These are phyloP conservation scores for Gymnarchus niloticus DNA, from an alignment of 2,113 vertebrate species.

Conservation along the genomic window DNA sequence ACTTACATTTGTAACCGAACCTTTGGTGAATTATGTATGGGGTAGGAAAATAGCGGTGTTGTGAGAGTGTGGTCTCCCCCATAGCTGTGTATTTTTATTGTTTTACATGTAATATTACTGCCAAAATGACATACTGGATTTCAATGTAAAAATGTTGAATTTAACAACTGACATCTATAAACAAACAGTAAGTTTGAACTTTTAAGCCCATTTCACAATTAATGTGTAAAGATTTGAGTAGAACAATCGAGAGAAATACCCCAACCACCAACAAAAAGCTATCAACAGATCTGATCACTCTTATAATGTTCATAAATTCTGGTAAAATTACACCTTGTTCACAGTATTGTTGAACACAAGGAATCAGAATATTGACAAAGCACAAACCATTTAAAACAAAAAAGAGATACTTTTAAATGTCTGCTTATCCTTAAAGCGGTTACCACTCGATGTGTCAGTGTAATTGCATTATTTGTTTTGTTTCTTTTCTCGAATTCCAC, in stretches of 20 bases:
- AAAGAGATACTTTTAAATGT: not conserved
- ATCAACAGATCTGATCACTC: not conserved
- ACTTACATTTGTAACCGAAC: not conserved
- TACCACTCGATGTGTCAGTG: not conserved
- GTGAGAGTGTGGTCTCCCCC: not conserved
- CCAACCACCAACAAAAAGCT: conserved; percentile 4
- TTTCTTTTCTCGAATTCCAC: not conserved
- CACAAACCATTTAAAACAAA: not conserved
- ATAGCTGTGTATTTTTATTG: not conserved
- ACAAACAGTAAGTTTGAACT: not conserved
- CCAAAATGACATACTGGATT: not conserved
- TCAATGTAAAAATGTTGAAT: not conserved
- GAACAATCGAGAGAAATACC: not conserved
- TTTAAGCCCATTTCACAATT: not conserved
- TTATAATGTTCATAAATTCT: not conserved
- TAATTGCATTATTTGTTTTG: not conserved
- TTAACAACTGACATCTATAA: not conserved
- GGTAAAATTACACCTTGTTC: conserved; percentile 1
- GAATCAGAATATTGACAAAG: not conserved
- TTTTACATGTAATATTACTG: not conserved
- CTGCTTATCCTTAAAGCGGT: not conserved
- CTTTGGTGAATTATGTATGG: not conserved
- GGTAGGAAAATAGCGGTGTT: not conserved
- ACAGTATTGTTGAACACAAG: conserved; percentile 3
- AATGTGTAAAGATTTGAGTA: no score